Evolutionary conservation across 2,888 invertebrate genomes (phyloP).

Genomic region (Notodromas monacha): DNA sequence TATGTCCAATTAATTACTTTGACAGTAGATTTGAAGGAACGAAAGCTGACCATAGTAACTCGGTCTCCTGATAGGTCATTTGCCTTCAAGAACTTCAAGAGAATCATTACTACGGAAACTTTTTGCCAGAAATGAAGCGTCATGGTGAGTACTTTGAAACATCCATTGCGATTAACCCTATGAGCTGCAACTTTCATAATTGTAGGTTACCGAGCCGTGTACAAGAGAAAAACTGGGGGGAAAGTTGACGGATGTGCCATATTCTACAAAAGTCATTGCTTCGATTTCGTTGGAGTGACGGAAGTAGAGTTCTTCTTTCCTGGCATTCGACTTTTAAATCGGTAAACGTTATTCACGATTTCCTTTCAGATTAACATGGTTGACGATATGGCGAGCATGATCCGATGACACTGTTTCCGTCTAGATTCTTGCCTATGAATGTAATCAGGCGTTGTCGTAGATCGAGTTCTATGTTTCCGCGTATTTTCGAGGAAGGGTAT

Average conservation of each 20-base stretch:
- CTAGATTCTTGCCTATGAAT: too few relatives aligned
- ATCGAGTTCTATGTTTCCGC: too few relatives aligned
- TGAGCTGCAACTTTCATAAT: too few relatives aligned
- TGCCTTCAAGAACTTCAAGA: constrained; percentile 70
- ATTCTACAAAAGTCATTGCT: constrained; percentile 32
- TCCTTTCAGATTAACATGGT: too few relatives aligned
- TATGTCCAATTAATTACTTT: too few relatives aligned
- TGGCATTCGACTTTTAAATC: constrained; percentile 27
- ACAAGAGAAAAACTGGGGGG: constrained; percentile 44
- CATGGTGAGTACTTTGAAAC: constrained; percentile 15
- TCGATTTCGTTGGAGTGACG: constrained; percentile 28
- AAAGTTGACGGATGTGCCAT: constrained; percentile 69
- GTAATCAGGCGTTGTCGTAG: too few relatives aligned
- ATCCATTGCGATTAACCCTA: too few relatives aligned
- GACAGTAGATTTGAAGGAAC: too few relatives aligned
- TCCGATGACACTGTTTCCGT: too few relatives aligned
- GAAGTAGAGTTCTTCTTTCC: constrained; percentile 32
- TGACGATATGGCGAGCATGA: too few relatives aligned
- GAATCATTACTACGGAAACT: constrained; percentile 31
- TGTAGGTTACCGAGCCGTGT: constrained; percentile 36
- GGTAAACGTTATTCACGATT: too few relatives aligned
- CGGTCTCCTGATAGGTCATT: constrained; percentile 29
- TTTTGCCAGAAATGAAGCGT: constrained; percentile 17
- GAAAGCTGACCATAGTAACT: not conserved
- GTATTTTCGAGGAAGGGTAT: too few relatives aligned